These are phyloP conservation scores for Gandaritis pyraliata DNA, from an alignment of 2,888 invertebrate genomes.

Conservation along the genomic window DNA sequence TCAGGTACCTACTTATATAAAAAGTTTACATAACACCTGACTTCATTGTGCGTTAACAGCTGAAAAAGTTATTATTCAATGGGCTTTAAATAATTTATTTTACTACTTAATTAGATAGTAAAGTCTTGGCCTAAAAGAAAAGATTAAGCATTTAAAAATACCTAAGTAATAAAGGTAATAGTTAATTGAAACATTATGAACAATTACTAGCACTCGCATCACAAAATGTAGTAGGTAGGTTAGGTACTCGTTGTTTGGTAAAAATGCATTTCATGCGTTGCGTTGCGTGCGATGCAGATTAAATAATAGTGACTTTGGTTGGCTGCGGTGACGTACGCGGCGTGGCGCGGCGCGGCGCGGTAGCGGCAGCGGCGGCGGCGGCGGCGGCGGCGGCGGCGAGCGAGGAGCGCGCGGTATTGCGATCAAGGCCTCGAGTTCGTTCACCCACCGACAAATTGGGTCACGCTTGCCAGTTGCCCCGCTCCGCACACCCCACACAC, in stretches of 20 bases:
- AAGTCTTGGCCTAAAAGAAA: too few species aligned
- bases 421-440: slow-evolving; percentile 84
- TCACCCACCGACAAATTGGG: slow-evolving; percentile 78
- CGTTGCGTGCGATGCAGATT: slow-evolving; percentile 19
- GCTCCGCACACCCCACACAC: slow-evolving; percentile 64
- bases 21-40: slow-evolving; percentile 55
- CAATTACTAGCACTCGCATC: slow-evolving; percentile 40
- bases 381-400: slow-evolving; percentile 42
- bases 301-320: slow-evolving; percentile 28
- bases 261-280: slow-evolving; percentile 50
- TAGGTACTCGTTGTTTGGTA: too few species aligned
- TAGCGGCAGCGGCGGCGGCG: slow-evolving; percentile 10
- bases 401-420: slow-evolving; percentile 70
- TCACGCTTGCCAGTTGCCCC: slow-evolving; percentile 68
- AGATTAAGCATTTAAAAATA: background rate
- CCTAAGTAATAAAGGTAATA: background rate
- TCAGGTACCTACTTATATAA: slow-evolving; percentile 42
- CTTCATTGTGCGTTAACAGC: slow-evolving; percentile 20
- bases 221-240: slow-evolving; percentile 32
- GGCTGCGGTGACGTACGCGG: slow-evolving; percentile 56
- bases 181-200: slow-evolving; percentile 7
- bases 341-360: slow-evolving; percentile 28
- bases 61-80: background rate
- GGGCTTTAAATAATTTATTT: too few species aligned
- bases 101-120: too few species aligned